Percentiles rank a stretch among this genome's conserved stretches.
Conservation (phyloP, 2,797 vertebrate species). For the Astyanax mexicanus region DNA sequence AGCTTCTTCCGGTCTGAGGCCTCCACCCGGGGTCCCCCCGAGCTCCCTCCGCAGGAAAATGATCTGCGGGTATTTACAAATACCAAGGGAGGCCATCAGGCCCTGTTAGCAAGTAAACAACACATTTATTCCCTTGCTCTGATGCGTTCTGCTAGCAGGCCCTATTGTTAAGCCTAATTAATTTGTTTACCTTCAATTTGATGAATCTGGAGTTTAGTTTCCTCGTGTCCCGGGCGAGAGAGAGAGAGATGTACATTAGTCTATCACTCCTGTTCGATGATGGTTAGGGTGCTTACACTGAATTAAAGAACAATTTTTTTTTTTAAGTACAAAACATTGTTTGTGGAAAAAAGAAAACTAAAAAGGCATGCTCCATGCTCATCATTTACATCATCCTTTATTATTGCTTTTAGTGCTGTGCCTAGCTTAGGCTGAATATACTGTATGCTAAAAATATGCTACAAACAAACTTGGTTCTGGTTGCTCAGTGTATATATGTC, state of each 20-base stretch:
- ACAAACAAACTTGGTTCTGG: no score
- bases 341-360: constrained; percentile 29
- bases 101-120: constrained; percentile 67
- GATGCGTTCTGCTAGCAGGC: constrained; percentile 47
- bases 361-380: no score
- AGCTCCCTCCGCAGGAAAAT: constrained; percentile 51
- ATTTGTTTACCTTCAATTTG: constrained; percentile 68
- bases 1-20: background rate
- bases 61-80: constrained; percentile 63
- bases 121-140: constrained; percentile 62
- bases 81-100: constrained; percentile 61
- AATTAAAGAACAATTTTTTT: no score
- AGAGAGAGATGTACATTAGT: constrained; percentile 54
- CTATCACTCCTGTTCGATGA: background rate
- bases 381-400: no score
- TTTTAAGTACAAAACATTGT: no score
- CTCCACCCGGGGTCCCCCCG: constrained; percentile 5
- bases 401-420: no score
- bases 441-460: no score
- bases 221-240: constrained; percentile 26
- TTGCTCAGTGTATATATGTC: no score
- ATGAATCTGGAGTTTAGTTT: constrained; percentile 45
- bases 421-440: no score
- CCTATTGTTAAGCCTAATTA: constrained; percentile 69
- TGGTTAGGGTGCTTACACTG: background rate